phyloP scores from a whole-genome alignment of 2,797 vertebrate genomes.

The Anguilla obscura region DNA sequence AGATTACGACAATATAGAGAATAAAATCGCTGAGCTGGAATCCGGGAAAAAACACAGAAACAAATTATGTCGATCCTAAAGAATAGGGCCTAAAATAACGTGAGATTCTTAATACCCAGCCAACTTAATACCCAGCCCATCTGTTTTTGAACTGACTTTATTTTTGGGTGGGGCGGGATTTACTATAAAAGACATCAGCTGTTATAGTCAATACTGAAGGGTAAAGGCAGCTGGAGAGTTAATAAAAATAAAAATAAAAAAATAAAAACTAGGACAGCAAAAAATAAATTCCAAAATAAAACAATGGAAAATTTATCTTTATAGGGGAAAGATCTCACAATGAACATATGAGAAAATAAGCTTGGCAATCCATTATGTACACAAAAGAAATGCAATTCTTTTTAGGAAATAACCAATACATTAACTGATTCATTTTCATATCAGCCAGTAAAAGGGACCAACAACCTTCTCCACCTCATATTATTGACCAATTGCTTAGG shows the following conservation, averaged over 20 bases:
- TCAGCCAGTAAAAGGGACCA: neutral
- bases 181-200: neutral
- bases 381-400: neutral
- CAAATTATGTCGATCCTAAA: neutral
- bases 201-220: neutral
- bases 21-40: neutral
- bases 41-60: neutral
- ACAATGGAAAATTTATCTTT: neutral
- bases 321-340: constrained; percentile 7
- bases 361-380: neutral
- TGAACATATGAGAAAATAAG: neutral
- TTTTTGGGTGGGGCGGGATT: neutral
- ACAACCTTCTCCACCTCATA: neutral
- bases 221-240: neutral
- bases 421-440: neutral
- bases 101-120: neutral
- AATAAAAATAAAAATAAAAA: neutral
- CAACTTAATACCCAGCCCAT: neutral
- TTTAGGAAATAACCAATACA: neutral
- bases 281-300: constrained; percentile 11
- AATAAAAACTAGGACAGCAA: neutral
- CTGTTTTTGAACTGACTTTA: neutral
- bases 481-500: neutral
- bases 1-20: neutral
- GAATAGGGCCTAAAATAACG: neutral